phyloP scores from a whole-genome alignment of 1,140 invertebrate genomes.

The Trachymyrmex cornetzi region DNA sequence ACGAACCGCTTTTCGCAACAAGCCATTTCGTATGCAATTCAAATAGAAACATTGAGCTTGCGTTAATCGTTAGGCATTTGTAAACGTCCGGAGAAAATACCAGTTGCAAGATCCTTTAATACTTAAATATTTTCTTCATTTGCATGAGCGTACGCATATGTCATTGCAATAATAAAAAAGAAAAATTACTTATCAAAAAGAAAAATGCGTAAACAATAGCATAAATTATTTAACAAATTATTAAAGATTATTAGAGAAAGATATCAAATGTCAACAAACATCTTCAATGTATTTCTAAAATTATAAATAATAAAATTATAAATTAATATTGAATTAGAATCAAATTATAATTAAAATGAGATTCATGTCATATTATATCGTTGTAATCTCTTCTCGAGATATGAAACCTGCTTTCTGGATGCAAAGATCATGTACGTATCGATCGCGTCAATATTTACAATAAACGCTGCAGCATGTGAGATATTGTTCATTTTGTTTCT shows the following conservation, averaged over 20 bases:
- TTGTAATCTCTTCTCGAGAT: background rate
- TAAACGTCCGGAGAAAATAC: constrained; percentile 31
- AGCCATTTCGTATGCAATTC: constrained; percentile 49
- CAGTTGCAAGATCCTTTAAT: constrained; percentile 6
- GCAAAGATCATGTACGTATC: constrained; percentile 11
- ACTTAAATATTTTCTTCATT: constrained; percentile 24
- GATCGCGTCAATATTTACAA: constrained; percentile 44
- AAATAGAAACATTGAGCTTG: constrained; percentile 42
- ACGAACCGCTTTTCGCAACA: constrained; percentile 57
- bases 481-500: constrained; percentile 56
- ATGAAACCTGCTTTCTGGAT: background rate
- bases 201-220: background rate
- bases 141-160: background rate
- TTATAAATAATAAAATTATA: background rate
- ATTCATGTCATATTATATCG: constrained; percentile 5
- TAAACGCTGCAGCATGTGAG: constrained; percentile 9
- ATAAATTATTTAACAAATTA: background rate
- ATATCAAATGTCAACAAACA: background rate
- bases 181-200: background rate
- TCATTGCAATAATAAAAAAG: background rate
- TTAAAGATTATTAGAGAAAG: background rate
- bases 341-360: constrained; percentile 5
- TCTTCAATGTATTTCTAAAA: background rate
- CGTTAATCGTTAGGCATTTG: constrained; percentile 43
- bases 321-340: background rate